Evolutionary conservation across 1,140 invertebrate species (phyloP), one percentile per base, ranked within the genome.

Genomic region (Macrobrachium nipponense): DNA sequence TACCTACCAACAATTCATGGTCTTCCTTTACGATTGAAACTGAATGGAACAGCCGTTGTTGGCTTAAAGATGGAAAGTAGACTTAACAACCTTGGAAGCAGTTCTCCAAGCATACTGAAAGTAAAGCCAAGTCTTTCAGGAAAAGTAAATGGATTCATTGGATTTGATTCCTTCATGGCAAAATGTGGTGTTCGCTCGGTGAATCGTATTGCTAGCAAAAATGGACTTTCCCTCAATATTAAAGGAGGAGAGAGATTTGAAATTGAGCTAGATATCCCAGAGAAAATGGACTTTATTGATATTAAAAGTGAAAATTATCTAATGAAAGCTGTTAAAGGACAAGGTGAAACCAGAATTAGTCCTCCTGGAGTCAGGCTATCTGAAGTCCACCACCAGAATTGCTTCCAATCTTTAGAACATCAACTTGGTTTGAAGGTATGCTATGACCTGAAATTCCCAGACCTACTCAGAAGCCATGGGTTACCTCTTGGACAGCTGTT

Each of bases 271-370:
- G 76, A 80, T 23, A 15, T 86, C 14, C 77, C 83, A 44, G 58
- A 86, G 17, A 73, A 86, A 58, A 86, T 80, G 77, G 83, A 86
- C 62, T 15, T 86, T 12, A 72, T 86, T 23, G 60, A 72, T 60
- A 59, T 80, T n/a, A 60, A 62, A 20, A 80, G 64, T 18, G 83
- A 86, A 20, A 72, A 76, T 11, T 86, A 44, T 77, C 77, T 86
- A 10, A 80, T 80, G 66, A 86, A 80, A 51, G 20, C 36, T n/a
- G 68, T 12, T 27, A 80, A 43, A 64, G 64, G 78, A 11, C 51
- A 60, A 20, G 58, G 43, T 23, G 64, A 86, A 11, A 86, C 68
- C 27, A 86, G 61, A 77, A 72, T 86, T 61, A 62, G 61, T n/a
- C 83, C 83, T 59, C 36, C 76, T 15, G 36, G 62, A 36, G 72